These are phyloP conservation scores for Choristoneura rosaceana DNA, from an alignment of 2,888 invertebrate genomes.

Conservation along the genomic window DNA sequence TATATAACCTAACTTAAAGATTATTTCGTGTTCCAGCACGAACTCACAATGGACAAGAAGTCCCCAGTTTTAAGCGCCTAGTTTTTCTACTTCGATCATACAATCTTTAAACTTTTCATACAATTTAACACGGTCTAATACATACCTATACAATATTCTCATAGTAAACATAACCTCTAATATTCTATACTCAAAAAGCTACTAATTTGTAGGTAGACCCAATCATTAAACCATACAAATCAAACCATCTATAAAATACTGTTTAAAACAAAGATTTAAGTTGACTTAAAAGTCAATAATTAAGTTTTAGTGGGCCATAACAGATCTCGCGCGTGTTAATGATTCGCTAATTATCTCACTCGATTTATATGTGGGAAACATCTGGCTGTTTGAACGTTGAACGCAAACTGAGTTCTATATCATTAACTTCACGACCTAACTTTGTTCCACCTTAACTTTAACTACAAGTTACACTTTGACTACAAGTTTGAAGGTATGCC, in stretches of 20 bases:
- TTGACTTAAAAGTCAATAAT: constrained; percentile 46
- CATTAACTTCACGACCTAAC: constrained; percentile 19
- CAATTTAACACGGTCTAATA: too few species aligned
- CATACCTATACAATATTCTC: too few species aligned
- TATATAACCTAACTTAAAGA: neutral
- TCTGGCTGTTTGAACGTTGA: constrained; percentile 28
- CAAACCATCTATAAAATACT: constrained; percentile 28
- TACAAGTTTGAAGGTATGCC: constrained; percentile 25
- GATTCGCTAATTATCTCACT: constrained; percentile 67
- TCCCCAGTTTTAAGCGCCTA: too few species aligned
- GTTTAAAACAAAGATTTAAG: constrained; percentile 22
- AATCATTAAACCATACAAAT: constrained; percentile 23
- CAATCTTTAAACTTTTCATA: too few species aligned
- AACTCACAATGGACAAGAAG: too few species aligned
- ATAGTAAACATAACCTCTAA: neutral
- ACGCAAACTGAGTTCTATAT: constrained; percentile 9
- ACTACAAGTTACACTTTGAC: constrained; percentile 13
- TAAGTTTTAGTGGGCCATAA: constrained; percentile 61
- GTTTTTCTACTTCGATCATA: too few species aligned
- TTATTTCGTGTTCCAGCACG: neutral
- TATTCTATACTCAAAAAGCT: neutral
- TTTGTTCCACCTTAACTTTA: neutral
- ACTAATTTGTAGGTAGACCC: constrained; percentile 5
- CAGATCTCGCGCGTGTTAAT: constrained; percentile 67
- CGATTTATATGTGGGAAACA: constrained; percentile 47